A percentile compares a stretch with the other conserved stretches of the same genome.
phyloP scores from a whole-genome alignment of 37 sponge, comb jelly and placozoan genomes.

The Aplysina aerophoba region DNA sequence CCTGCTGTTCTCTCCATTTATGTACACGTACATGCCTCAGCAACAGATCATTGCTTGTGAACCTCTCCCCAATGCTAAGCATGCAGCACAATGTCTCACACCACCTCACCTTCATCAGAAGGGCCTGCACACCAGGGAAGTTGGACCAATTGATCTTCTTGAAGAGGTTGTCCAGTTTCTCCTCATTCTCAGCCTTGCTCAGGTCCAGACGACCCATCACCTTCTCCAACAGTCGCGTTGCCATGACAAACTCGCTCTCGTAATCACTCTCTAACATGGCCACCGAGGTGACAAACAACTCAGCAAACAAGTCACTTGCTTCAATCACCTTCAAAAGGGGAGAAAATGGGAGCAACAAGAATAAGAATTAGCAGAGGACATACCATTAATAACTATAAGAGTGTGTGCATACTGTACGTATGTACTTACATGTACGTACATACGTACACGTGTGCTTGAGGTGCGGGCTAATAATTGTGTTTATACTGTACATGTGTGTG shows the following conservation, averaged over 20 bases:
- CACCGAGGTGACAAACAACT: constrained; percentile 79
- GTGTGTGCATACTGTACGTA: too few relatives aligned
- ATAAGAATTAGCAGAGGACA: too few relatives aligned
- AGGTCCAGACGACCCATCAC: constrained; percentile 68
- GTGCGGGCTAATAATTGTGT: too few relatives aligned
- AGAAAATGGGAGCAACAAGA: too few relatives aligned
- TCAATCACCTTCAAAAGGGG: not conserved
- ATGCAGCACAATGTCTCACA: not conserved
- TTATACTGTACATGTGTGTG: too few relatives aligned
- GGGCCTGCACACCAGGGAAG: constrained; percentile 81
- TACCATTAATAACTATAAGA: too few relatives aligned
- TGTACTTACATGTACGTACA: too few relatives aligned
- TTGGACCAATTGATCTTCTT: constrained; percentile 74
- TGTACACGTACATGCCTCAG: too few relatives aligned
- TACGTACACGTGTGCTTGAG: too few relatives aligned
- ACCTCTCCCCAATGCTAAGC: too few relatives aligned
- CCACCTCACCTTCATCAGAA: constrained; percentile 81
- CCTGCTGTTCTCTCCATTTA: too few relatives aligned
- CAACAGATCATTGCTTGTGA: too few relatives aligned
- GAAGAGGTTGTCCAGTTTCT: constrained; percentile 58
- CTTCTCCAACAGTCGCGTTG: constrained; percentile 62
- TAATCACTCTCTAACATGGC: constrained; percentile 79
- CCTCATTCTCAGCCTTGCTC: constrained; percentile 30
- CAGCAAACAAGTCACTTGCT: constrained; percentile 57
- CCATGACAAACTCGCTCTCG: constrained; percentile 75